Conservation (phyloP, 2,113 vertebrate species). For the Accipiter cooperii region DNA sequence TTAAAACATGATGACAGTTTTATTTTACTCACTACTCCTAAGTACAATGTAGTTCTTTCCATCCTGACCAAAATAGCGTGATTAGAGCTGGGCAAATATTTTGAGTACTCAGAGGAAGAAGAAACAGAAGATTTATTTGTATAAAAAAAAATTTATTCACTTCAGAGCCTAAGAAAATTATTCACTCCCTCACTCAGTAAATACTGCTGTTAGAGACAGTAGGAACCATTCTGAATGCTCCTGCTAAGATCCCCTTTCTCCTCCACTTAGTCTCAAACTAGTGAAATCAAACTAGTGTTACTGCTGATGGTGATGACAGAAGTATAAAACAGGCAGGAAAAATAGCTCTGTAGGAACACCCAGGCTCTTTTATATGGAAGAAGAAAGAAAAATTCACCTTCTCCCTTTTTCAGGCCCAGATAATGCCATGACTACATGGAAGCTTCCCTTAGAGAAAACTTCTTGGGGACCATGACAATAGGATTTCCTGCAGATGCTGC, state of each 20-base stretch:
- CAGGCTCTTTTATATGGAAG: neutral
- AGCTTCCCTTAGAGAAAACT: neutral
- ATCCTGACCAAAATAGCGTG: neutral
- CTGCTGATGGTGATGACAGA: neutral
- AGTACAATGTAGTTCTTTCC: neutral
- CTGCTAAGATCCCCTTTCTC: neutral
- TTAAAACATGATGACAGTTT: neutral
- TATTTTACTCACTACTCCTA: constrained; percentile 10
- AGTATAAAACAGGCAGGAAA: neutral
- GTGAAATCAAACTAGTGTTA: neutral
- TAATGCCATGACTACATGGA: neutral
- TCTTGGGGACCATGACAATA: neutral
- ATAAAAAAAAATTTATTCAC: neutral
- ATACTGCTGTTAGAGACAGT: neutral
- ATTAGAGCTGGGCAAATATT: neutral
- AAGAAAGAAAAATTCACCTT: neutral
- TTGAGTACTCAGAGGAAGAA: neutral
- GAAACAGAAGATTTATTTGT: neutral
- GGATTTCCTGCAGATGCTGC: neutral
- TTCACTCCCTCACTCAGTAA: neutral
- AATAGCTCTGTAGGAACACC: neutral
- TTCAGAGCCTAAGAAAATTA: too few relatives aligned
- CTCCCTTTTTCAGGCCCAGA: neutral
- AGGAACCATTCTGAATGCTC: neutral
- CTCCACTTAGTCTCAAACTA: neutral